These are phyloP conservation scores for Eudemis profundana DNA, from an alignment of 2,888 invertebrate species.

Conservation along the genomic window DNA sequence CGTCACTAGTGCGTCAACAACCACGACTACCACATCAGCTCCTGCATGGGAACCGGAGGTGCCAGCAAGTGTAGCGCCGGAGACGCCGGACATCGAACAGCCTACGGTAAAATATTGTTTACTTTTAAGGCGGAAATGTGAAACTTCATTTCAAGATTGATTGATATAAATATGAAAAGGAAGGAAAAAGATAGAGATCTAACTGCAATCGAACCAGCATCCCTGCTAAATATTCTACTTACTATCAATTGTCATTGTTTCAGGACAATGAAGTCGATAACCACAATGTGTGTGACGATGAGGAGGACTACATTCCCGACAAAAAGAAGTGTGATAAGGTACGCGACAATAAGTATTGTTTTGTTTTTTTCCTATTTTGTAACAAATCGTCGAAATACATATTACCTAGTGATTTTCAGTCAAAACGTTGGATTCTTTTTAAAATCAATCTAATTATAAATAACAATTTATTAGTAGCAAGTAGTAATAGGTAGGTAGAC, in stretches of 20 bases:
- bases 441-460: no score
- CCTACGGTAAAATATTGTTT: constrained; percentile 54
- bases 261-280: constrained; percentile 79
- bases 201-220: no score
- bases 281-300: constrained; percentile 67
- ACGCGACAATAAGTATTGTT: constrained; percentile 34
- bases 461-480: no score
- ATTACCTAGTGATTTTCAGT: no score
- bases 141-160: no score
- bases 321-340: constrained; percentile 79
- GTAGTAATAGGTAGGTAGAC: not conserved
- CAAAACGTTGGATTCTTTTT: no score
- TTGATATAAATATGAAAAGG: no score
- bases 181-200: no score
- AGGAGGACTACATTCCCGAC: constrained; percentile 72
- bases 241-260: constrained; percentile 41
- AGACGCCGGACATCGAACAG: constrained; percentile 58
- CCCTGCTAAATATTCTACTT: no score
- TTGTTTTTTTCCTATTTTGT: not conserved
- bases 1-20: constrained; percentile 52
- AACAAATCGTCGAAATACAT: no score
- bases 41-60: constrained; percentile 31
- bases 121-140: not conserved
- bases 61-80: constrained; percentile 49
- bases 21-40: constrained; percentile 47